phyloP scores from a whole-genome alignment of 1,140 invertebrate species.

The Bombus terrestris region DNA sequence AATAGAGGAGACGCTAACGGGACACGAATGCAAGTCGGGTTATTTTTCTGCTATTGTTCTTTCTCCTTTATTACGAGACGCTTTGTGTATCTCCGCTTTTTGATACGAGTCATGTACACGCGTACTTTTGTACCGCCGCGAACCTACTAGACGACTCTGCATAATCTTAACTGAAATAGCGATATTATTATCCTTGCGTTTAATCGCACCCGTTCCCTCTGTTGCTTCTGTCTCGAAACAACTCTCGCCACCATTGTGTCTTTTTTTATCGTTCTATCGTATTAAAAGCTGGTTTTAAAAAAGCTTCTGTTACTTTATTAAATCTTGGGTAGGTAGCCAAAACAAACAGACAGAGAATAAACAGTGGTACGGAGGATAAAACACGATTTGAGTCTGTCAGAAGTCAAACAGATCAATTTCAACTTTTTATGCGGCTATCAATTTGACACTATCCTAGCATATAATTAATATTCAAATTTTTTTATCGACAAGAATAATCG shows the following conservation, averaged over 20 bases:
- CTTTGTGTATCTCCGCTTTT: conserved; percentile 41
- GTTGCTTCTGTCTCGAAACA: background rate
- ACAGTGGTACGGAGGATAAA: no score
- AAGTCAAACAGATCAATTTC: no score
- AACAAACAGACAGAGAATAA: no score
- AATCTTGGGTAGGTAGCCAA: background rate
- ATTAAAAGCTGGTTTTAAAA: conserved; percentile 14
- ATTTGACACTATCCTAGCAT: no score
- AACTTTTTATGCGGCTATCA: no score
- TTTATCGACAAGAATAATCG: no score
- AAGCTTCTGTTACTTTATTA: background rate
- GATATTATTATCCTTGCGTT: conserved; percentile 20
- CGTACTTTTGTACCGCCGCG: background rate
- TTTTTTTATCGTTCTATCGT: background rate
- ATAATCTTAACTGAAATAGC: conserved; percentile 28
- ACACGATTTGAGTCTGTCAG: no score
- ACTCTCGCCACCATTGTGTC: no score
- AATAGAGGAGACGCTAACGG: conserved; percentile 16
- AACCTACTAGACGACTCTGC: conserved; percentile 3
- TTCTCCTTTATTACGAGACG: conserved; percentile 40
- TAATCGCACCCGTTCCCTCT: background rate
- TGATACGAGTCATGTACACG: conserved; percentile 30
- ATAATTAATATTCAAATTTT: no score
- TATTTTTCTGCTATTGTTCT: conserved; percentile 47
- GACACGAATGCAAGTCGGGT: conserved; percentile 25